phyloP scores from a whole-genome alignment of 2,797 vertebrate genomes.

The Pygocentrus nattereri region DNA sequence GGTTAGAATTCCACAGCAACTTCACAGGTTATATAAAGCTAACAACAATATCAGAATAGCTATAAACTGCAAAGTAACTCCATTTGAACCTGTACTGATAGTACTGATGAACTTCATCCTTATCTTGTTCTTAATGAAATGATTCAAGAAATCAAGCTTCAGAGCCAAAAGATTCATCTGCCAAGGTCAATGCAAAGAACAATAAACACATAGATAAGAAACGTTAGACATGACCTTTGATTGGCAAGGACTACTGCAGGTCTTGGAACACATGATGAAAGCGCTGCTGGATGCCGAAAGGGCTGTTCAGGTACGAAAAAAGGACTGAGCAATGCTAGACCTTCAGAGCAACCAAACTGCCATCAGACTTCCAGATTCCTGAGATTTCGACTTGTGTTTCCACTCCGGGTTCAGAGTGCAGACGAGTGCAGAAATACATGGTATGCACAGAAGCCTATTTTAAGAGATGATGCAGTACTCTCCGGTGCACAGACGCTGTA shows the following conservation, averaged over 20 bases:
- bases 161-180: neutral
- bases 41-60: neutral
- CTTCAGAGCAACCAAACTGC: constrained; percentile 1
- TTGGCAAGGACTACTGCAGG: neutral
- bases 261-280: neutral
- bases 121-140: neutral
- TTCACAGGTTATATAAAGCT: neutral
- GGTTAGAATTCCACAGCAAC: neutral
- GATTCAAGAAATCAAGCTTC: neutral
- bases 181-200: neutral
- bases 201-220: constrained; percentile 23
- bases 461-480: constrained; percentile 51
- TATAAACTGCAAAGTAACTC: no score
- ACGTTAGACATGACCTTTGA: constrained; percentile 12
- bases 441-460: constrained; percentile 49
- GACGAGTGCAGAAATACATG: constrained; percentile 38
- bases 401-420: neutral
- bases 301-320: no score
- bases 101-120: neutral
- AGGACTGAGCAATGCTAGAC: neutral
- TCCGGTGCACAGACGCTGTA: constrained; percentile 45
- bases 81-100: neutral
- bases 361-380: no score
- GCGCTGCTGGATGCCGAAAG: neutral
- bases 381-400: constrained; percentile 8